Conservation (phyloP, 2,888 invertebrate genomes). For the Beris chalybata region DNA sequence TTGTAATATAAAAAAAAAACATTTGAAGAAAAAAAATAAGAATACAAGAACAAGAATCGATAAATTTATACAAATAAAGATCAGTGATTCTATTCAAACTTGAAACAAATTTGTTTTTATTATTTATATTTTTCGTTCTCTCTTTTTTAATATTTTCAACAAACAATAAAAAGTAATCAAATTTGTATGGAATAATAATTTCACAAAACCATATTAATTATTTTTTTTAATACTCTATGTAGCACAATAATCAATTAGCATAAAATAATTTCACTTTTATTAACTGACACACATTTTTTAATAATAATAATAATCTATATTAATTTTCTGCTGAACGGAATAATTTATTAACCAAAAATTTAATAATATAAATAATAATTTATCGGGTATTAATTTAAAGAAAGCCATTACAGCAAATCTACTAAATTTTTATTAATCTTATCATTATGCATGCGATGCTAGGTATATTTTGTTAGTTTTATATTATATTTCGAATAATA, state of each 20-base stretch:
- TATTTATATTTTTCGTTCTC: slow-evolving; percentile 10
- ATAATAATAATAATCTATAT: no score
- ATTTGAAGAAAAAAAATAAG: slow-evolving; percentile 7
- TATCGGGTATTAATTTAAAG: neutral
- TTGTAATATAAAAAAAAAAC: slow-evolving; percentile 12
- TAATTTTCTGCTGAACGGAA: neutral
- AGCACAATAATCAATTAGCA: no score
- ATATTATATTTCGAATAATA: neutral
- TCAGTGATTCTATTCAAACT: slow-evolving; percentile 30
- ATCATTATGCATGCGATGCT: slow-evolving; percentile 35
- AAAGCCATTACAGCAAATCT: neutral
- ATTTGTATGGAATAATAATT: neutral
- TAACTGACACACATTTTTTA: neutral
- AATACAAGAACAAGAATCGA: slow-evolving; percentile 25
- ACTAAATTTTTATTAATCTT: neutral
- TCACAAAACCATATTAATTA: no score
- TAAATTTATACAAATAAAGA: slow-evolving; percentile 38
- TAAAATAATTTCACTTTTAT: no score
- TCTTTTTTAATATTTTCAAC: neutral
- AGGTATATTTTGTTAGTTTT: slow-evolving; percentile 10
- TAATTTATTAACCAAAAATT: neutral
- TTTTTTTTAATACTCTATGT: no score
- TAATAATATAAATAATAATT: neutral
- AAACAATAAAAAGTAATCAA: neutral
- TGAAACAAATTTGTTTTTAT: slow-evolving; percentile 24